A percentile compares a stretch with the other conserved stretches of the same genome.
Evolutionary conservation across 2,888 invertebrate species (phyloP).

Genomic region (Tetrapedia diversipes): DNA sequence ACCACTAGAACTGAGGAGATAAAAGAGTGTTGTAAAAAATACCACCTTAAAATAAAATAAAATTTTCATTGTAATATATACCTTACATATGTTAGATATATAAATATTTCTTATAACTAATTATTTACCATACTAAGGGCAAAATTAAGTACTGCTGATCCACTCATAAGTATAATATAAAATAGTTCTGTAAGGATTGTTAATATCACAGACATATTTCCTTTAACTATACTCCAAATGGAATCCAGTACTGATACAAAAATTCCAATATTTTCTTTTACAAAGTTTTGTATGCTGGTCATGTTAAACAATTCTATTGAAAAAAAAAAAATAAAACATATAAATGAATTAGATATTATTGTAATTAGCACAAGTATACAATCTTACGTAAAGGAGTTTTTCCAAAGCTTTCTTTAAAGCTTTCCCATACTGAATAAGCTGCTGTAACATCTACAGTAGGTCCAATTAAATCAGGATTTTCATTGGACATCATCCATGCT

Average conservation of each 20-base stretch:
- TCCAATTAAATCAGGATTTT: slow-evolving; percentile 85
- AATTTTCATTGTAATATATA: background rate
- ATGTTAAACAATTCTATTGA: slow-evolving; percentile 88
- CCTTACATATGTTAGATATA: slow-evolving; percentile 22
- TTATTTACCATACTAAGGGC: slow-evolving; percentile 90
- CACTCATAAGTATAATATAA: slow-evolving; percentile 93
- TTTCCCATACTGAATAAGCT: slow-evolving; percentile 89
- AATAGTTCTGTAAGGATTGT: slow-evolving; percentile 94
- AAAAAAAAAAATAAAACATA: slow-evolving; percentile 12
- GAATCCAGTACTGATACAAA: slow-evolving; percentile 93
- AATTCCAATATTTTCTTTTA: slow-evolving; percentile 95
- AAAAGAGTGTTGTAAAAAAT: slow-evolving; percentile 98
- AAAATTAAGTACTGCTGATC: slow-evolving; percentile 95
- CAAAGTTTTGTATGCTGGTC: slow-evolving; percentile 90
- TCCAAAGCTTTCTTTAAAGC: slow-evolving; percentile 88
- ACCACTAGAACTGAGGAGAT: slow-evolving; percentile 94
- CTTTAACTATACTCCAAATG: slow-evolving; percentile 95
- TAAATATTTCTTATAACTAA: background rate
- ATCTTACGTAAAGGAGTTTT: slow-evolving; percentile 88
- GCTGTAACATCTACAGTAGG: slow-evolving; percentile 90
- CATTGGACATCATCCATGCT: slow-evolving; percentile 92
- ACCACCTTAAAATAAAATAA: slow-evolving; percentile 88
- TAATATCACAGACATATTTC: slow-evolving; percentile 94
- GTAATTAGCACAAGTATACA: slow-evolving; percentile 61
- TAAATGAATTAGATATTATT: background rate